Conservation (phyloP, 2,888 invertebrate genomes). For the Temnothorax ravouxi region DNA sequence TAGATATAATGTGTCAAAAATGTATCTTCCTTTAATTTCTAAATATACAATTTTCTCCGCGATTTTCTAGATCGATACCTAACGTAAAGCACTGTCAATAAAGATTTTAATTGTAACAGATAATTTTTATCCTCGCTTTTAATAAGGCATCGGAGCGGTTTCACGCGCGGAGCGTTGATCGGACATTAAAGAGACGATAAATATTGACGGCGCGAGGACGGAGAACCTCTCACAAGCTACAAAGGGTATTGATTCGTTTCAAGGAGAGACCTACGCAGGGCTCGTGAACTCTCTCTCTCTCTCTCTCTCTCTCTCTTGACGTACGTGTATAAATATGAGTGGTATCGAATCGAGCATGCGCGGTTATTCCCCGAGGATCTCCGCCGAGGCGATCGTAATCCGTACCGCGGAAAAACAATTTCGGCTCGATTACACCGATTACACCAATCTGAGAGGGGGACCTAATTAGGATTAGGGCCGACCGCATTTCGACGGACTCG, state of each 20-base stretch:
- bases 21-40: neutral
- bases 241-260: conserved; percentile 74
- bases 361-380: conserved; percentile 54
- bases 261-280: conserved; percentile 68
- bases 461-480: neutral
- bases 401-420: conserved; percentile 18
- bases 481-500: conserved; percentile 18
- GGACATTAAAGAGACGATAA: conserved; percentile 56
- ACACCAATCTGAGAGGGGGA: neutral
- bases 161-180: conserved; percentile 26
- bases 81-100: neutral
- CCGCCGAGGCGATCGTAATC: conserved; percentile 29
- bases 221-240: conserved; percentile 58
- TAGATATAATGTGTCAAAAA: neutral
- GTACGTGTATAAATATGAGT: conserved; percentile 65
- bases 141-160: neutral
- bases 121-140: neutral
- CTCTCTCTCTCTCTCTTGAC: conserved; percentile 9
- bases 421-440: conserved; percentile 10
- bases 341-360: conserved; percentile 70
- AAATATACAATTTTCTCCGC: neutral
- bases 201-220: conserved; percentile 61
- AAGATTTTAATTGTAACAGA: neutral
- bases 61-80: neutral
- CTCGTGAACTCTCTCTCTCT: conserved; percentile 43